phyloP scores from a whole-genome alignment of 1,140 invertebrate genomes.

The Scylla paramamosain region DNA sequence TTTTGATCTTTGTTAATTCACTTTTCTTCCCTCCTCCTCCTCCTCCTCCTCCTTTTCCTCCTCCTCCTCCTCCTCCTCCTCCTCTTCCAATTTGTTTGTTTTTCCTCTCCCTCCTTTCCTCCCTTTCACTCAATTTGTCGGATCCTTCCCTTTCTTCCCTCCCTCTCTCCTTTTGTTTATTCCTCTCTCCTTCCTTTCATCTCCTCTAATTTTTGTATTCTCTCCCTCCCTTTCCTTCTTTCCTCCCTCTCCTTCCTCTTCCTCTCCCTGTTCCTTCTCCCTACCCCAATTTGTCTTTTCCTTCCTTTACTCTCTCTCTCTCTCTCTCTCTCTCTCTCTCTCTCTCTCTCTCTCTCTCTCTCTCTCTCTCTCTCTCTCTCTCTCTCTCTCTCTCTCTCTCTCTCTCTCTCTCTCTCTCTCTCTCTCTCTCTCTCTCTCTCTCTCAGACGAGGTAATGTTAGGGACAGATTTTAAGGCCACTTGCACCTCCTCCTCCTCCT shows the following conservation, averaged over 20 bases:
- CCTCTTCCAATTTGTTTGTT: not conserved
- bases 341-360: not conserved
- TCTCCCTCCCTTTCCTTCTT: not conserved
- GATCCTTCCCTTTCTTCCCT: not conserved
- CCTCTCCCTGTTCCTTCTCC: not conserved
- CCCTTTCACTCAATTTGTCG: not conserved
- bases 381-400: not conserved
- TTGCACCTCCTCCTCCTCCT: not conserved
- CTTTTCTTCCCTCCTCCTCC: not conserved
- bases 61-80: not conserved
- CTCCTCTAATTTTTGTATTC: too few species aligned
- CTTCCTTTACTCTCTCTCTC: not conserved
- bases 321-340: not conserved
- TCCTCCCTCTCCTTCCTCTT: not conserved
- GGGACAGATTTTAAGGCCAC: too few species aligned
- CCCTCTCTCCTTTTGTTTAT: not conserved
- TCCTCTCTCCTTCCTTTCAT: not conserved
- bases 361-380: not conserved
- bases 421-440: slow-evolving; percentile 5
- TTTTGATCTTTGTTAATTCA: too few species aligned
- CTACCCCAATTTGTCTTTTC: not conserved
- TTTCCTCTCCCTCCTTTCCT: not conserved
- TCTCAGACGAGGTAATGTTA: not conserved
- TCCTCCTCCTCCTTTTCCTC: not conserved
- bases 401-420: not conserved